phyloP scores from a whole-genome alignment of 2,888 invertebrate species.

The Chymomyza amoena region DNA sequence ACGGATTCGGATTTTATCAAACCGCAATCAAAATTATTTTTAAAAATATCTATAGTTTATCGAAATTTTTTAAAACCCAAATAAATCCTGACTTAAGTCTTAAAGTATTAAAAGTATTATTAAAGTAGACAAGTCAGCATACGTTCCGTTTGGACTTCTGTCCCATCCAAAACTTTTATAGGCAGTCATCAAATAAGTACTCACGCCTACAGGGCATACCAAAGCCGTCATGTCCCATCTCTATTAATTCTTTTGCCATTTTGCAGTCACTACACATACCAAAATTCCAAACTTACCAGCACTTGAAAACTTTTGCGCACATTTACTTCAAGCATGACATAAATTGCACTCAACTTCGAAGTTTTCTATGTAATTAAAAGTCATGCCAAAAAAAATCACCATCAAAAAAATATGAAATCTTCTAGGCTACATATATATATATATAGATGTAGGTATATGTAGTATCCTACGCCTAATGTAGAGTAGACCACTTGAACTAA shows the following conservation, averaged over 20 bases:
- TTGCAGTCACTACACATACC: neutral
- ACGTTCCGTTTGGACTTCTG: no score
- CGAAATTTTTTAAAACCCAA: no score
- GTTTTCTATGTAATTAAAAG: slow-evolving; percentile 56
- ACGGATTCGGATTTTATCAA: no score
- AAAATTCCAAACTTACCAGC: neutral
- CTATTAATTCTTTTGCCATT: neutral
- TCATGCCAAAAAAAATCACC: slow-evolving; percentile 15
- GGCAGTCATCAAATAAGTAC: no score
- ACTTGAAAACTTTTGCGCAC: neutral
- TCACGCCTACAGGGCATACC: no score
- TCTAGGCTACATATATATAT: neutral
- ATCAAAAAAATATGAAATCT: neutral
- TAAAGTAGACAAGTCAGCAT: no score
- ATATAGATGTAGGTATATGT: slow-evolving; percentile 38
- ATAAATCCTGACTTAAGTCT: no score
- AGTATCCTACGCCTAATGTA: slow-evolving; percentile 34
- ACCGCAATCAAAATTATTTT: no score
- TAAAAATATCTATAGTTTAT: no score
- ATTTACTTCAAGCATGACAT: slow-evolving; percentile 30
- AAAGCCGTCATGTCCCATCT: neutral
- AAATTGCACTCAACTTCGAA: slow-evolving; percentile 57
- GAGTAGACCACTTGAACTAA: slow-evolving; percentile 42
- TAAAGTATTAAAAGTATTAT: no score
- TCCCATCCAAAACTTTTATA: no score